Base-by-base conservation (phyloP, 2,888 invertebrate species). In the Coleophora deauratella region DNA sequence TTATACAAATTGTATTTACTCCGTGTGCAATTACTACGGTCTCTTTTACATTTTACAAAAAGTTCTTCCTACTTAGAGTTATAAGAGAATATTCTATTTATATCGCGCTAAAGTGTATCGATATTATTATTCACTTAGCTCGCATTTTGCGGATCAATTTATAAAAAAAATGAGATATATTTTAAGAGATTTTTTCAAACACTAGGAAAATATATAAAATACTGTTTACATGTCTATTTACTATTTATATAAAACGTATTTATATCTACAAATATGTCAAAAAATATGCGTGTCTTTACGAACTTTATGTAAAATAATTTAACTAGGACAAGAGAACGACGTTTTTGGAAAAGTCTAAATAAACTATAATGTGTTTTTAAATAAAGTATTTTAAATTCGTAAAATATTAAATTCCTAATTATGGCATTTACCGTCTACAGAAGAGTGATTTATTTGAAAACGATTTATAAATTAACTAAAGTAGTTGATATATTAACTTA, bases 381-480 rank as follows among this genome's bases (percentile, higher is more conserved):
- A 55, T 51, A 47, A 58, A 63, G 57, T 67, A 66, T 70, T 64
- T 65, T 21, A 21, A 67, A 66, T 63, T 60, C 70, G 66, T 75
- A 72, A 73, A 69, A 72, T 77, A 73, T 74, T 62, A 70, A 72
- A 84, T 82, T 84, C 84, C 84, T 84, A 84, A 70, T 4, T 68
- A 81, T 71, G 82, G 84, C 84, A 85, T 85, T 85, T 84, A 84
- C 78, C 78, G 80, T 82, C 73, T 77, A 76, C 70, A 66, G 72
- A 68, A 63, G 71, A 82, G 80, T 81, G 78, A 81, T 80, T 74
- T 72, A 66, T 71, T 73, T 68, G 68, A 72, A 71, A 78, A 69
- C 64, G 65, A 71, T 62, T 71, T 77, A 73, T 71, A 61, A 76
- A 76, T 68, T 72, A 71, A 70, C 64, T 71, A 65, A 72, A 64